phyloP scores from a whole-genome alignment of 2,888 invertebrate species.

The Macaria notata region DNA sequence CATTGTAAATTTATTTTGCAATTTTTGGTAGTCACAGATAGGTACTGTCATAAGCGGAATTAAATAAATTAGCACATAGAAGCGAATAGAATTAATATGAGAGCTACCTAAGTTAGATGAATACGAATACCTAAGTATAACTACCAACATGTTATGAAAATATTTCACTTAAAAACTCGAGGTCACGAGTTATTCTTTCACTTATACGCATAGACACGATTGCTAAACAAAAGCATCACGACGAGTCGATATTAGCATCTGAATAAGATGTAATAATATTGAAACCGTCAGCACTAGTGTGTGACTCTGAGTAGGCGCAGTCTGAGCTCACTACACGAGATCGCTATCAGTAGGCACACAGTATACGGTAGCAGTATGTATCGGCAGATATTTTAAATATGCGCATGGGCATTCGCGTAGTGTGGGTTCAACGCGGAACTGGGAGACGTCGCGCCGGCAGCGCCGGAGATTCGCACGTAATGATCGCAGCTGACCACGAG shows the following conservation, averaged over 20 bases:
- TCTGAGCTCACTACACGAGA: constrained; percentile 9
- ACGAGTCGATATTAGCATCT: constrained; percentile 19
- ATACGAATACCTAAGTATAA: too few relatives aligned
- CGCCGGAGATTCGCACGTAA: constrained; percentile 15
- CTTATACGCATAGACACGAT: not conserved
- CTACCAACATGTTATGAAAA: too few relatives aligned
- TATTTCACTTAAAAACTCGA: too few relatives aligned
- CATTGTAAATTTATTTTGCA: too few relatives aligned
- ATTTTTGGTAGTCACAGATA: too few relatives aligned
- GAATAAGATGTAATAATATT: not conserved
- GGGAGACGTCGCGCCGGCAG: constrained; percentile 2
- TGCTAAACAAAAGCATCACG: constrained; percentile 6
- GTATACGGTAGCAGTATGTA: not conserved
- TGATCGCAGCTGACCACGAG: constrained; percentile 27
- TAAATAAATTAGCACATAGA: too few relatives aligned
- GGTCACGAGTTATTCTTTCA: too few relatives aligned
- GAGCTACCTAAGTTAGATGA: too few relatives aligned
- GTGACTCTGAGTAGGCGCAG: constrained; percentile 12
- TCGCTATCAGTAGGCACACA: constrained; percentile 1
- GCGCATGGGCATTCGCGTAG: constrained; percentile 2
- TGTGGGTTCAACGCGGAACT: constrained; percentile 18
- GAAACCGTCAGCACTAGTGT: not conserved
- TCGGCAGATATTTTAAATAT: constrained; percentile 2
- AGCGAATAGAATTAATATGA: too few relatives aligned
- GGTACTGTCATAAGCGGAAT: too few relatives aligned